Conservation (phyloP, 2,113 vertebrate species). For the Calidris pygmaea region DNA sequence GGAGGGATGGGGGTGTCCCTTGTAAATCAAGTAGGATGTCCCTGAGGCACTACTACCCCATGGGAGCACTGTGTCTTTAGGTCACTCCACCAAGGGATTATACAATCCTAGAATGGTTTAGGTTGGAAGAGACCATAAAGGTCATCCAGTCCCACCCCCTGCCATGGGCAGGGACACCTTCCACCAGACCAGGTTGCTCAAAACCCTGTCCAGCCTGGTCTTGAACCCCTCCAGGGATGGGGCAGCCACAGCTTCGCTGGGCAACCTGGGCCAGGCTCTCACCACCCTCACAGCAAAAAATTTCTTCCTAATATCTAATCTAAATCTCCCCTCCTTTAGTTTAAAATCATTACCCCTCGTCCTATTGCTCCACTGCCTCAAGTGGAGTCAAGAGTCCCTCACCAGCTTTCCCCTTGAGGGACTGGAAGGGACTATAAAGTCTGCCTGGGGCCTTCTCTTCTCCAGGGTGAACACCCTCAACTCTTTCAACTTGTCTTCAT, state of each 20-base stretch:
- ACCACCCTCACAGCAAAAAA: neutral
- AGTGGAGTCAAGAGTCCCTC: neutral
- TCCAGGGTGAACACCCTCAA: neutral
- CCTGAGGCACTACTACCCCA: no score
- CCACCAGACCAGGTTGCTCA: neutral
- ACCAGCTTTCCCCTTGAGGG: neutral
- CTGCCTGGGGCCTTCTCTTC: neutral
- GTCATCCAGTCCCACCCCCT: neutral
- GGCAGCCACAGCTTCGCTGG: neutral
- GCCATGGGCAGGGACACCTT: neutral
- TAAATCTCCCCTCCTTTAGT: neutral
- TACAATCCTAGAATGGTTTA: neutral
- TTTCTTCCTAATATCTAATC: neutral
- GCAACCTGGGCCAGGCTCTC: neutral
- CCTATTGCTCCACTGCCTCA: neutral
- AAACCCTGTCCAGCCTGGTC: neutral
- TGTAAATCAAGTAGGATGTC: neutral
- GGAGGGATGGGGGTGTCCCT: neutral
- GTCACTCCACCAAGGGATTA: neutral
- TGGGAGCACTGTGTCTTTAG: fast-evolving
- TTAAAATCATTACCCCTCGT: neutral
- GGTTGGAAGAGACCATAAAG: neutral
- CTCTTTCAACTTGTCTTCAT: neutral
- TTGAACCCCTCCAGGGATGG: neutral
- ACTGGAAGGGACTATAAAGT: neutral